phyloP scores from a whole-genome alignment of 2,113 vertebrate genomes.

The Eublepharis macularius region DNA sequence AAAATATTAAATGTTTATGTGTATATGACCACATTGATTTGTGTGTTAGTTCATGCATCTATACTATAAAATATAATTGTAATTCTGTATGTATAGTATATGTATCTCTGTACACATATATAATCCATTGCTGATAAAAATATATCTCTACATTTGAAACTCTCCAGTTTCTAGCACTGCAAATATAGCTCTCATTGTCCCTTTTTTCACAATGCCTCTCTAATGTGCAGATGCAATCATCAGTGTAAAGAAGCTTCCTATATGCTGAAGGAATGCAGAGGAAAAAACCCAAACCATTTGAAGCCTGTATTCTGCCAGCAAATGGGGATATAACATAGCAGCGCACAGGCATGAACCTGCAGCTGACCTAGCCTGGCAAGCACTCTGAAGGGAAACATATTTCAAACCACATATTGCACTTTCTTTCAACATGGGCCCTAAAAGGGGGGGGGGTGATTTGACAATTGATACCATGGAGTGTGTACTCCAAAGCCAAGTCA shows the following conservation, averaged over 20 bases:
- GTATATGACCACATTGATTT: neutral
- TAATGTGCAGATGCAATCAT: neutral
- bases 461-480: neutral
- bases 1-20: neutral
- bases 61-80: neutral
- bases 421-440: neutral
- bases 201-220: neutral
- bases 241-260: too few species aligned
- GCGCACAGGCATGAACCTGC: neutral
- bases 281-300: too few species aligned
- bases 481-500: neutral
- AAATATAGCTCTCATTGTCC: neutral
- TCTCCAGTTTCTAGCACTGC: neutral
- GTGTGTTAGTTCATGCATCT: neutral
- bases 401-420: neutral
- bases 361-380: neutral
- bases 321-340: neutral
- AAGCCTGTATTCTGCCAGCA: neutral
- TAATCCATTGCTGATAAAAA: neutral
- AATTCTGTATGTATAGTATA: neutral
- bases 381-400: neutral
- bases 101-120: neutral
- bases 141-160: neutral
- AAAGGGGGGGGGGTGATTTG: neutral
- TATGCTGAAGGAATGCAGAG: too few species aligned